Conservation (phyloP, 2,113 vertebrate genomes). For the Thunnus thynnus region DNA sequence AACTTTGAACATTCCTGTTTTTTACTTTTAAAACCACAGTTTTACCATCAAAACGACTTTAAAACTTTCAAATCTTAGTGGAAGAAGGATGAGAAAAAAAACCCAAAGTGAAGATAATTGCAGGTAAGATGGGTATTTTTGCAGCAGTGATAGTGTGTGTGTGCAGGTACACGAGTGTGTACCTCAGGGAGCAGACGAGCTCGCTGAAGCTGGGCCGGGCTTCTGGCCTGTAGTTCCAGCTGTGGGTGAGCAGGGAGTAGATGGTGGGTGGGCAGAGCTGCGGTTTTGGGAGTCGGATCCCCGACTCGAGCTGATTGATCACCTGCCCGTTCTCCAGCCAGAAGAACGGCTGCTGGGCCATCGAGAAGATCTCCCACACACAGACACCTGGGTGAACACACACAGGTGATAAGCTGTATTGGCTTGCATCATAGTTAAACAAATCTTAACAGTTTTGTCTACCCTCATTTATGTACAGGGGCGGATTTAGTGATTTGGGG, state of each 20-base stretch:
- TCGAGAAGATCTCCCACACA: conserved; percentile 98
- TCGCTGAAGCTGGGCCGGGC: conserved; percentile 91
- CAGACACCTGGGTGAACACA: conserved; percentile 89
- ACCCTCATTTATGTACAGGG: too few species aligned
- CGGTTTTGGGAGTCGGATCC: conserved; percentile 93
- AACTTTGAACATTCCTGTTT: too few species aligned
- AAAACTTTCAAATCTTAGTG: too few species aligned
- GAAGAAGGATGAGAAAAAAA: too few species aligned
- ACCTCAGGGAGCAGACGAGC: conserved; percentile 93
- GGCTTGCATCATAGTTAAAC: too few species aligned
- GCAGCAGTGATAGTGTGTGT: not conserved
- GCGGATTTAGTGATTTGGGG: too few species aligned
- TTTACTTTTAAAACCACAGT: too few species aligned
- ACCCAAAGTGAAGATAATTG: not conserved
- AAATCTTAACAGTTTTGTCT: too few species aligned
- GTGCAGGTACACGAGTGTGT: conserved; percentile 77
- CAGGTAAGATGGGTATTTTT: not conserved
- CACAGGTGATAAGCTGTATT: not conserved
- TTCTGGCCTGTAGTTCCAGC: conserved; percentile 95
- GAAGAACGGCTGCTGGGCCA: conserved; percentile 96
- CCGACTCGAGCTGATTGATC: conserved; percentile 94
- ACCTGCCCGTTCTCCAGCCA: conserved; percentile 98
- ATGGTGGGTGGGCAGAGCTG: conserved; percentile 91
- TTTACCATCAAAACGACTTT: too few species aligned
- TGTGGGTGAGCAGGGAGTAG: conserved; percentile 94